Percentiles rank a stretch among this genome's conserved stretches.
Evolutionary conservation across 2,888 invertebrate genomes (phyloP).

Genomic region (Pyrrhosoma nymphula): DNA sequence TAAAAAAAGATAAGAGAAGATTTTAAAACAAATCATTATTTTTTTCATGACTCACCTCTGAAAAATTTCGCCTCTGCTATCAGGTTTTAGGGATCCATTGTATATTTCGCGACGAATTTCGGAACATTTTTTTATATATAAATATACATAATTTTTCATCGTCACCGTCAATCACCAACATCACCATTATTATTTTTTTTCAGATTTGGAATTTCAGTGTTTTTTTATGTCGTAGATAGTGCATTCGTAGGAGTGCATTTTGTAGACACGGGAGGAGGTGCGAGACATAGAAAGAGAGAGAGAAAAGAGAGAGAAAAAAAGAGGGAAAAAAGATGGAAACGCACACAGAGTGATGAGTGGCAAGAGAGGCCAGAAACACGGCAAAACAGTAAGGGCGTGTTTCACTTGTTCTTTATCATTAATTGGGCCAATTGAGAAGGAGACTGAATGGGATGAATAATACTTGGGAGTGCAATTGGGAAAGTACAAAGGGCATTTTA

Average conservation of each 20-base stretch:
- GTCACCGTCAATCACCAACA: not conserved
- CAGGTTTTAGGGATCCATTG: slow-evolving; percentile 59
- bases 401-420: not conserved
- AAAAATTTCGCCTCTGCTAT: slow-evolving; percentile 60
- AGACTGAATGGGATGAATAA: not conserved
- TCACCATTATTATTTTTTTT: not conserved
- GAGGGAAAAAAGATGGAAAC: slow-evolving; percentile 52
- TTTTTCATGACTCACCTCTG: slow-evolving; percentile 55
- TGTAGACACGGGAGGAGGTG: slow-evolving; percentile 47
- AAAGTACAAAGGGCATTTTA: no score
- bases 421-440: not conserved
- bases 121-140: not conserved
- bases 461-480: no score
- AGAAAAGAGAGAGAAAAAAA: slow-evolving; percentile 10
- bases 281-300: slow-evolving; percentile 63
- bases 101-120: slow-evolving; percentile 25
- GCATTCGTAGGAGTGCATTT: slow-evolving; percentile 15
- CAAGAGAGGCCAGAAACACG: not conserved
- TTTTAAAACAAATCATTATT: not conserved
- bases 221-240: not conserved
- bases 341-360: slow-evolving; percentile 8
- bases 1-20: not conserved
- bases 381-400: not conserved
- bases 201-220: not conserved
- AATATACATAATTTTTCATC: not conserved